Base-by-base conservation (phyloP, 2,888 invertebrate species). In the Latrodectus hesperus region DNA sequence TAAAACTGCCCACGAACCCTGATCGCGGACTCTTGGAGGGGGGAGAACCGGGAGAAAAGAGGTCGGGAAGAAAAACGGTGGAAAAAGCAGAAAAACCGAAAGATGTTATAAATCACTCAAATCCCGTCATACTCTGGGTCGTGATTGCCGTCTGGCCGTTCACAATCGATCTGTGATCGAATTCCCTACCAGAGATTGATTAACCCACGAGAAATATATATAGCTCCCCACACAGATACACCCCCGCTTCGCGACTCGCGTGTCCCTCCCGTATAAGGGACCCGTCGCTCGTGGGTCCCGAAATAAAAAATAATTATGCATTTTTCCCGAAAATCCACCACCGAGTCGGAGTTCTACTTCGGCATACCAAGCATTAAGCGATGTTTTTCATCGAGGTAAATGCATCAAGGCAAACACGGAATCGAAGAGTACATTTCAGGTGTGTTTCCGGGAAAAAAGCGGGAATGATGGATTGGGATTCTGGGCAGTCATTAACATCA, bases 31-130 rank as follows among this genome's bases (percentile, higher is more conserved):
- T 38, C 6, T 38, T 1, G 38, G 38, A 38, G 38, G 38, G 38
- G 38, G 53, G 52, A 73, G 52, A 73, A 26, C 17, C 14, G 38
- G 74, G 82, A 9, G 26, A 71, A 49, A 76, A 70, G 22, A 51
- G 26, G 76, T 38, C 6, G 77, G 74, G 14, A 79, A 55, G 70
- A 70, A 60, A 38, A 53, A 65, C 14, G 38, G 78, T 60, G 73
- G 16, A 49, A 79, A 68, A 79, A 70, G 64, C 55, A 71, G 26
- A 75, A 72, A 51, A 73, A 38, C 26, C 17, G 68, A 16, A 70
- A 52, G 53, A 49, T 65, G 88, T 80, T 88, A 88, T 88, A 88
- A 88, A 88, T 88, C 88, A 88, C 88, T 88, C 88, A 88, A 71
- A 67, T 49, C 88, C 78, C 88, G 88, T 88, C 88, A 88, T 84